Evolutionary conservation across 2,797 vertebrate genomes (phyloP).

Genomic region (Coregonus suidteri): DNA sequence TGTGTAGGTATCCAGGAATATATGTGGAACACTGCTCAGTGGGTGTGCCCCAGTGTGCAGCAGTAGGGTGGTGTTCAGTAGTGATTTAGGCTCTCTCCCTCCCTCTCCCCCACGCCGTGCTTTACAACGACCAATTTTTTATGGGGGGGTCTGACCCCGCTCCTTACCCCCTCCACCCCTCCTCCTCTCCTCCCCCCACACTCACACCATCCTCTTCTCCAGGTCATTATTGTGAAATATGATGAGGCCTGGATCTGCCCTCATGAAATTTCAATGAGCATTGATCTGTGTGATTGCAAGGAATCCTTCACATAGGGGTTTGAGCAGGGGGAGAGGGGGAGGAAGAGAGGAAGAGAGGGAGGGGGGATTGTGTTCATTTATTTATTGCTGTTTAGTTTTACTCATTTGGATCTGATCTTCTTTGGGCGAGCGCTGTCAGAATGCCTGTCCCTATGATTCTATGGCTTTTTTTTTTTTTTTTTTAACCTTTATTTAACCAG

Average conservation of each 20-base stretch:
- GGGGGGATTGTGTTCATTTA: slow-evolving; percentile 34
- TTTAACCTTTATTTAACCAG: too few species aligned
- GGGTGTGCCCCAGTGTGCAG: too few species aligned
- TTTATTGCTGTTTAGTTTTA: slow-evolving; percentile 50
- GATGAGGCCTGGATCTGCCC: slow-evolving; percentile 75
- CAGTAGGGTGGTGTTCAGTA: not conserved
- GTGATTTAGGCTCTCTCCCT: not conserved
- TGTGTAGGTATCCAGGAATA: too few species aligned
- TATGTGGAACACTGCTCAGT: not conserved
- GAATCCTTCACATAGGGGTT: slow-evolving; percentile 63
- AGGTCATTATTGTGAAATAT: slow-evolving; percentile 81
- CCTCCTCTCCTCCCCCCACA: not conserved
- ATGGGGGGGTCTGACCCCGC: not conserved
- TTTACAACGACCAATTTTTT: not conserved
- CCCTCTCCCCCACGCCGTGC: not conserved
- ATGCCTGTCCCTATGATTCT: not conserved
- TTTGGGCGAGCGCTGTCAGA: not conserved
- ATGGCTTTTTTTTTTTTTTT: not conserved
- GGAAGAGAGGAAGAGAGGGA: not conserved
- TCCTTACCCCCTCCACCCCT: not conserved
- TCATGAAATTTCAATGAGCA: slow-evolving; percentile 89
- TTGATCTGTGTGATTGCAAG: slow-evolving; percentile 78
- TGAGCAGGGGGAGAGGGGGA: slow-evolving; percentile 4
- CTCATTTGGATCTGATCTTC: slow-evolving; percentile 33
- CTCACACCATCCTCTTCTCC: slow-evolving; percentile 36